These are phyloP conservation scores for Rhinoraja longicauda DNA, from an alignment of 2,797 vertebrate genomes.

Conservation along the genomic window DNA sequence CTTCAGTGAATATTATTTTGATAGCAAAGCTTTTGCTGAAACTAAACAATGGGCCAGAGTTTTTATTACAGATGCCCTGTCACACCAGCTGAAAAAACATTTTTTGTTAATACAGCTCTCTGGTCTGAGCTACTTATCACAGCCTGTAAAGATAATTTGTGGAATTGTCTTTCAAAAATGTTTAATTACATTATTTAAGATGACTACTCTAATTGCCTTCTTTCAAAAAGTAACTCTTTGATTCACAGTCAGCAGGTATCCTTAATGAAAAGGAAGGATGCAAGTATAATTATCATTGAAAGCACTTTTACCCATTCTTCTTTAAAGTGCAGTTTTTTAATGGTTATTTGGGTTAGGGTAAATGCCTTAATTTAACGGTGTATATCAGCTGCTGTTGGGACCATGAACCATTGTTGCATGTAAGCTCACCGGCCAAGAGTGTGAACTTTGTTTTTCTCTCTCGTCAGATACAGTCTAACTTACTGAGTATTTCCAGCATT, in stretches of 20 bases:
- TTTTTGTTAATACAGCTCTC: neutral
- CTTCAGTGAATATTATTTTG: constrained; percentile 7
- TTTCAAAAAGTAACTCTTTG: neutral
- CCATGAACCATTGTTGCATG: neutral
- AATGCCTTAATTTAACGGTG: neutral
- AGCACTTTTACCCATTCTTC: neutral
- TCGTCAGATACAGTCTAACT: no score
- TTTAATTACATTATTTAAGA: neutral
- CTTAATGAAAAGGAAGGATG: neutral
- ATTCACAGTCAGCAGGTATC: neutral
- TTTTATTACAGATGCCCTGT: neutral
- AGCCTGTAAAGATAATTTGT: neutral
- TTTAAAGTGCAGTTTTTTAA: neutral
- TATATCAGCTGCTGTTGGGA: neutral
- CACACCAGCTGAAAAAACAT: neutral
- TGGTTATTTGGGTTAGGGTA: neutral
- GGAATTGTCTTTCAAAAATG: neutral
- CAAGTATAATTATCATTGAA: neutral
- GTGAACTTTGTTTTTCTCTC: no score
- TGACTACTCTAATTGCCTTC: neutral
- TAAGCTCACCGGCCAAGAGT: neutral
- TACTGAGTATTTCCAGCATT: no score
- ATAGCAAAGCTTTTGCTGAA: neutral
- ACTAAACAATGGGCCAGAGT: neutral
- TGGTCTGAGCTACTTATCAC: neutral